A percentile compares a stretch with the other conserved stretches of the same genome.
These are phyloP conservation scores for Butorides virescens DNA, from an alignment of 2,113 vertebrate genomes.

Conservation along the genomic window DNA sequence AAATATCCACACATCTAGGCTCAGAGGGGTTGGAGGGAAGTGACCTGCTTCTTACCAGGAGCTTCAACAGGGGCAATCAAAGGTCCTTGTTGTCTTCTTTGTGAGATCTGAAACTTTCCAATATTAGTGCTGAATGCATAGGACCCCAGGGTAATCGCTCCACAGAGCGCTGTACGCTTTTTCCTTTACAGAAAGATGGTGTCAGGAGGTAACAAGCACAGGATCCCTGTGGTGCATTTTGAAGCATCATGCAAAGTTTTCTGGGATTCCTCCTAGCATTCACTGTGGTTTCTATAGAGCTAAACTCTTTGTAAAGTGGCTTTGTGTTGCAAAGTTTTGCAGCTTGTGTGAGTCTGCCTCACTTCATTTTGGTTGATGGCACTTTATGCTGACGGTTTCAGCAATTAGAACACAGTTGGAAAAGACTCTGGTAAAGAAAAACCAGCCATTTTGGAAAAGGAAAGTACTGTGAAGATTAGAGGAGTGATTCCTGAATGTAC, in stretches of 20 bases:
- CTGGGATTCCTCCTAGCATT: slow-evolving; percentile 35
- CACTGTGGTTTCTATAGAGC: slow-evolving; percentile 4
- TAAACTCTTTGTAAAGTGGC: slow-evolving; percentile 1
- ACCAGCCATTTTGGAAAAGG: neutral
- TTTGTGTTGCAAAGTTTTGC: slow-evolving; percentile 42
- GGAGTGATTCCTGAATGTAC: neutral
- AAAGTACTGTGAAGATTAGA: neutral
- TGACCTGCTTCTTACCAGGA: neutral
- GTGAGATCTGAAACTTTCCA: neutral
- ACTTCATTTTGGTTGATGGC: neutral
- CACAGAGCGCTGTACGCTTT: neutral
- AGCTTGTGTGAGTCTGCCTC: neutral
- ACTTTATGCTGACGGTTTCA: neutral
- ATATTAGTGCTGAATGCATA: neutral
- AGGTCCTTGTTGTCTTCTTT: neutral
- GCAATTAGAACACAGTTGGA: slow-evolving; percentile 27
- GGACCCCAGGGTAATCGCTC: neutral
- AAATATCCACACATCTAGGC: neutral
- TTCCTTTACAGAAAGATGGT: neutral
- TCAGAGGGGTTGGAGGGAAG: neutral
- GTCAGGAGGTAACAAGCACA: neutral
- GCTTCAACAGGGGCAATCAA: neutral
- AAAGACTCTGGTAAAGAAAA: neutral
- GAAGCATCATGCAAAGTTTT: slow-evolving; percentile 18
- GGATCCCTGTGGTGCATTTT: slow-evolving; percentile 9